phyloP scores from a whole-genome alignment of 2,113 vertebrate genomes.

The Nothoprocta perdicaria region DNA sequence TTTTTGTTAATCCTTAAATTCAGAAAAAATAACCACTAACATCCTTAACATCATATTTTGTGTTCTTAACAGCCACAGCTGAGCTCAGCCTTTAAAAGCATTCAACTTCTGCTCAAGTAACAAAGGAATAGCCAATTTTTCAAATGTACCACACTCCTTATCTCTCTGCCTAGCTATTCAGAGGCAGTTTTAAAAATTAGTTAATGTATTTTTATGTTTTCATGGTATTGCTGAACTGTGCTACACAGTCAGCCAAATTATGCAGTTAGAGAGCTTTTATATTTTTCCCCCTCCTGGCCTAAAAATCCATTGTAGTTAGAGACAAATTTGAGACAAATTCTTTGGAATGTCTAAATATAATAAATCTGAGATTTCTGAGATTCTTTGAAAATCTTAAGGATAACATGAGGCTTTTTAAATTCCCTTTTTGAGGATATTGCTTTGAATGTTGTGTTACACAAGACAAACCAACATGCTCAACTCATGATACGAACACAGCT shows the following conservation, averaged over 20 bases:
- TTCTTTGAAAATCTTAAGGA: not conserved
- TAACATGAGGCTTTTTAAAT: not conserved
- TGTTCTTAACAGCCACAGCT: not conserved
- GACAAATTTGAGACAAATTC: not conserved
- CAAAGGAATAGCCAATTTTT: not conserved
- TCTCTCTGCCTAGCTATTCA: not conserved
- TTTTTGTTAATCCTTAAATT: not conserved
- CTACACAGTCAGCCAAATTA: not conserved
- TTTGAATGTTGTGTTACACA: not conserved
- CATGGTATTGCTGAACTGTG: not conserved
- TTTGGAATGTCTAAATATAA: not conserved
- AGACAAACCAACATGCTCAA: not conserved
- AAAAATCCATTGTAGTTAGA: not conserved
- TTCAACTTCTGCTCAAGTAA: not conserved
- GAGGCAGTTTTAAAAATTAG: not conserved
- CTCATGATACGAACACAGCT: not conserved
- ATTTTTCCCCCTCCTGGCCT: not conserved
- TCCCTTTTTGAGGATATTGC: not conserved
- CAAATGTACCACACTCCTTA: not conserved
- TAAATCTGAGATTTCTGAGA: not conserved
- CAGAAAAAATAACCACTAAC: not conserved
- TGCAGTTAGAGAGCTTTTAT: not conserved
- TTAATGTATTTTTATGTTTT: not conserved
- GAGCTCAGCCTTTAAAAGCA: not conserved
- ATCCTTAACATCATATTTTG: not conserved